Percentiles rank a stretch among this genome's conserved stretches.
These are phyloP conservation scores for Poecilia picta DNA, from an alignment of 2,797 vertebrate species.

Conservation along the genomic window DNA sequence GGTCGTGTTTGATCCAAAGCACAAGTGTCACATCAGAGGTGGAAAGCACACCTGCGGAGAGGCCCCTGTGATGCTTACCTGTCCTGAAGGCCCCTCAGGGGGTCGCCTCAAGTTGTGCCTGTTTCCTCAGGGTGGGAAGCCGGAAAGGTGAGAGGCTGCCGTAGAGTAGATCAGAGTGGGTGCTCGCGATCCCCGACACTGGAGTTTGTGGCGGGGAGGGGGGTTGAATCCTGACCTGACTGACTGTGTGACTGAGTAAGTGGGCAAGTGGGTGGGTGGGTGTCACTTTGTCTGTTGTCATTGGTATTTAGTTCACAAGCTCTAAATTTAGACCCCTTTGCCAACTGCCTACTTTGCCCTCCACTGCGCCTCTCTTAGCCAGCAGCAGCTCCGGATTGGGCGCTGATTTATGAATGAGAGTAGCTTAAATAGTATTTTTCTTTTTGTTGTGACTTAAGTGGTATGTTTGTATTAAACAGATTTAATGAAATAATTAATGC, in stretches of 20 bases:
- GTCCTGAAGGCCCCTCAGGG: constrained; percentile 63
- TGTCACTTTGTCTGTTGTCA: constrained; percentile 83
- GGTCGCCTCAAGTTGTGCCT: constrained; percentile 53
- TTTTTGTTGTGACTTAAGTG: not conserved
- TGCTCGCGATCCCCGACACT: constrained; percentile 78
- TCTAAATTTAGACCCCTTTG: constrained; percentile 91
- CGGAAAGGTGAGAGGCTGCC: constrained; percentile 56
- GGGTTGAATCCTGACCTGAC: constrained; percentile 37
- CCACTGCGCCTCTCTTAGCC: constrained; percentile 29
- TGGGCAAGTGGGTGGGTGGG: constrained; percentile 61
- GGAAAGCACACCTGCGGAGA: constrained; percentile 54
- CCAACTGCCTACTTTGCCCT: constrained; percentile 40
- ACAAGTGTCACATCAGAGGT: constrained; percentile 24
- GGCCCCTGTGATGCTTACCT: constrained; percentile 66
- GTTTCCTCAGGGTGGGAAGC: constrained; percentile 64
- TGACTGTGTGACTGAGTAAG: constrained; percentile 46
- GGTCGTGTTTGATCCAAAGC: constrained; percentile 41
- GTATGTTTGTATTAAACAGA: not conserved
- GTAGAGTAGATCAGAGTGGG: constrained; percentile 70
- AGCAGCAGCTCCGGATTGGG: constrained; percentile 30
- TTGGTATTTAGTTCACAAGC: constrained; percentile 91
- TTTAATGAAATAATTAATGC: not conserved
- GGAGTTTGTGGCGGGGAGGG: constrained; percentile 70
- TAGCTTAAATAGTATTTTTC: not conserved
- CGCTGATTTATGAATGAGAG: constrained; percentile 18